Conservation (phyloP, 2,888 invertebrate species). For the Meiosimyza platycephala region DNA sequence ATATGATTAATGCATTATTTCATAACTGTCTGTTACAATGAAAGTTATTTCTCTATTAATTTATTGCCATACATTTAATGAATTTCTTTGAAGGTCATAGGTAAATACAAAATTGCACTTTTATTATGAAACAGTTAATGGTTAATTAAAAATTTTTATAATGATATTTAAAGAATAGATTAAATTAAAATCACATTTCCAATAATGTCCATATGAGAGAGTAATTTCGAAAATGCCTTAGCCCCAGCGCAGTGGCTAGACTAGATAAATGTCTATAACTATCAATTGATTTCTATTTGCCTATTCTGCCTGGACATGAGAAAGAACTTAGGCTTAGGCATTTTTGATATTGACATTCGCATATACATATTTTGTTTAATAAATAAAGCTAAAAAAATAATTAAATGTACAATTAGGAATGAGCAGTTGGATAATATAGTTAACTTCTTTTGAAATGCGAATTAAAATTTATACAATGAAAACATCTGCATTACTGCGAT, state of each 20-base stretch:
- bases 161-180: too few species aligned
- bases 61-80: constrained; percentile 28
- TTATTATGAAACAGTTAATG: constrained; percentile 6
- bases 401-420: not conserved
- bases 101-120: constrained; percentile 31
- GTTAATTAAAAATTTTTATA: not conserved
- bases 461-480: constrained; percentile 52
- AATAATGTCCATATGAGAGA: too few species aligned
- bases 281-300: too few species aligned
- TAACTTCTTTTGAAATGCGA: not conserved
- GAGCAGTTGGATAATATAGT: not conserved
- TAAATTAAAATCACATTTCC: too few species aligned
- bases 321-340: too few species aligned
- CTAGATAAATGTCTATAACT: too few species aligned
- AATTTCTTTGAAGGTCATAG: constrained; percentile 25
- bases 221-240: too few species aligned
- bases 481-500: constrained; percentile 46
- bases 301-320: too few species aligned
- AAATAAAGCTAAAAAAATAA: not conserved
- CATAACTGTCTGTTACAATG: not conserved
- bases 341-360: too few species aligned
- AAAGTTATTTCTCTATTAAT: constrained; percentile 6
- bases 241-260: too few species aligned
- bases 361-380: too few species aligned
- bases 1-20: not conserved